A percentile compares a stretch with the other conserved stretches of the same genome.
phyloP scores from a whole-genome alignment of 2,888 invertebrate genomes.

The Sphecodes monilicornis region DNA sequence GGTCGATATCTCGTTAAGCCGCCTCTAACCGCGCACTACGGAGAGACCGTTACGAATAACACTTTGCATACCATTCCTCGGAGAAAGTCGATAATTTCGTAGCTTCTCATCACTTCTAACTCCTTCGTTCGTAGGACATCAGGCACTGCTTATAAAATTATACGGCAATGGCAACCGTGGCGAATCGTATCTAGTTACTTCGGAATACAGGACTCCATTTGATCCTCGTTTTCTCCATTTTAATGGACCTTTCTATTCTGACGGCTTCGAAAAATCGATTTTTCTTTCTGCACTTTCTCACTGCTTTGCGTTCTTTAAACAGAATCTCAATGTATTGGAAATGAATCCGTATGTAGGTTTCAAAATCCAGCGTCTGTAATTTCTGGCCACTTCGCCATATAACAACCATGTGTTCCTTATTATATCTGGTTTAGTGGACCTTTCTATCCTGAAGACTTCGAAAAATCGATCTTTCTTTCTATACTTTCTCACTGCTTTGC shows the following conservation, averaged over 20 bases:
- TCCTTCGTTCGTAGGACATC: neutral
- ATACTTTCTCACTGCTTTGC: neutral
- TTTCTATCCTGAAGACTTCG: neutral
- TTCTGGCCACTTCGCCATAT: no score
- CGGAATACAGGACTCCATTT: neutral
- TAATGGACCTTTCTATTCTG: neutral
- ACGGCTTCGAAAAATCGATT: no score
- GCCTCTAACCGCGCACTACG: conserved; percentile 18
- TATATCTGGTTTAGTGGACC: neutral
- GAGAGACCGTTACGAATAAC: neutral
- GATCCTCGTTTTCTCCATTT: neutral
- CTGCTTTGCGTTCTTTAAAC: no score
- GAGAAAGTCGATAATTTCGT: conserved; percentile 35
- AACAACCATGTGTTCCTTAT: no score
- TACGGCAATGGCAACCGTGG: neutral
- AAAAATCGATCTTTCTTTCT: neutral
- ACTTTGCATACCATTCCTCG: conserved; percentile 4
- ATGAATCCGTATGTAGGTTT: no score
- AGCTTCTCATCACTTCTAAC: neutral
- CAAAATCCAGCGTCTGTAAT: no score
- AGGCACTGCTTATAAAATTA: neutral
- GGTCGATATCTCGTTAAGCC: conserved; percentile 52
- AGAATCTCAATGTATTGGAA: no score
- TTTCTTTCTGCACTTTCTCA: no score
- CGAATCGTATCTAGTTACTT: neutral